Conservation (phyloP, 2,113 vertebrate species). For the Dasyurus viverrinus region DNA sequence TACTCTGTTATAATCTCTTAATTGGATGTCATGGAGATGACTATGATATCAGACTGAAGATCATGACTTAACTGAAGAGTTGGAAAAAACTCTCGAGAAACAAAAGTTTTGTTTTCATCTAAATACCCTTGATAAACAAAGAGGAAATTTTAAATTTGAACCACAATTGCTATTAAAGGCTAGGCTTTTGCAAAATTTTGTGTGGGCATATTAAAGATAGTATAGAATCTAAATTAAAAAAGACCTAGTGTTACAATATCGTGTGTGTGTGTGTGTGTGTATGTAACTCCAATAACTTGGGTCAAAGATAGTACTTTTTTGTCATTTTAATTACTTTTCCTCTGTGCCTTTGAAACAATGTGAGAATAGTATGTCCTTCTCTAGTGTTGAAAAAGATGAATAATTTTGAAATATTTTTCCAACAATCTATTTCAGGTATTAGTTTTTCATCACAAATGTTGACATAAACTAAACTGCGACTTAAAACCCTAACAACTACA, state of each 20-base stretch:
- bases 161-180: neutral
- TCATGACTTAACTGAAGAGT: slow-evolving; percentile 40
- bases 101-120: slow-evolving; percentile 31
- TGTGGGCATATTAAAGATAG: neutral
- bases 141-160: slow-evolving; percentile 22
- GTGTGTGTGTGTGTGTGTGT: no score
- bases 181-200: neutral
- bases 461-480: slow-evolving; percentile 6
- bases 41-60: neutral
- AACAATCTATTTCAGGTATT: neutral
- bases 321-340: neutral
- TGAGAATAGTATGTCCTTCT: neutral
- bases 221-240: neutral
- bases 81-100: slow-evolving; percentile 23
- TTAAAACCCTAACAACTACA: slow-evolving; percentile 58
- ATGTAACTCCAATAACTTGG: neutral
- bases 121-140: neutral
- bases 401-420: neutral
- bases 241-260: neutral
- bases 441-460: neutral
- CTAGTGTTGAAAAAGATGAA: neutral
- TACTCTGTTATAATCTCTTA: neutral
- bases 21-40: neutral
- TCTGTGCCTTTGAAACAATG: neutral
- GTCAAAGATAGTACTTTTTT: neutral